Evolutionary conservation across 1,140 invertebrate genomes (phyloP).

Genomic region (Drosophila subobscura): DNA sequence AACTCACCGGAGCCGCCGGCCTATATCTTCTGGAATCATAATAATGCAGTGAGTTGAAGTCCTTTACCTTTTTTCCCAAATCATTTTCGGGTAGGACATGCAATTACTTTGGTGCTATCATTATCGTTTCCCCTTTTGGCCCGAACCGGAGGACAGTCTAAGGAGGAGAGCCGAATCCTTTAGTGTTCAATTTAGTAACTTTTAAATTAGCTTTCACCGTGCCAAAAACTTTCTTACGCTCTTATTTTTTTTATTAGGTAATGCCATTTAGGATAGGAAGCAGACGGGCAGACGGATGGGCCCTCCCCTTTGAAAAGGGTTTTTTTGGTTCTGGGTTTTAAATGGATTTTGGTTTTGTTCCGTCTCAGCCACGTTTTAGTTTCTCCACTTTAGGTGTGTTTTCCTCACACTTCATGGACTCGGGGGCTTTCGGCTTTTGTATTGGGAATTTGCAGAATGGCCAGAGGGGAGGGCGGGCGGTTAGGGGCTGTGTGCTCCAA

Average conservation of each 20-base stretch:
- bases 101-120: constrained; percentile 68
- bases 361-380: constrained; percentile 69
- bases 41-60: constrained; percentile 89
- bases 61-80: background rate
- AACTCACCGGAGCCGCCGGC: constrained; percentile 95
- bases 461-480: background rate
- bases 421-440: constrained; percentile 61
- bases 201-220: constrained; percentile 74
- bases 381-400: constrained; percentile 78
- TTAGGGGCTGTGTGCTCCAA: constrained; percentile 15
- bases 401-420: constrained; percentile 57
- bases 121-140: constrained; percentile 44
- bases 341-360: constrained; percentile 77
- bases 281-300: background rate
- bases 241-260: constrained; percentile 42
- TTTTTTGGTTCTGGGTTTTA: constrained; percentile 58
- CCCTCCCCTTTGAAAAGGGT: constrained; percentile 25
- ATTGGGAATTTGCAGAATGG: constrained; percentile 49
- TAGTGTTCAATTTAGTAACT: constrained; percentile 74
- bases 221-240: constrained; percentile 48
- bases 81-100: constrained; percentile 22
- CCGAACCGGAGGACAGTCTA: background rate
- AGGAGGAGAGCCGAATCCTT: constrained; percentile 56
- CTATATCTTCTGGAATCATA: constrained; percentile 97
- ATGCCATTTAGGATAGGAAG: constrained; percentile 64